Percentiles rank a stretch among this genome's conserved stretches.
phyloP scores from a whole-genome alignment of 92 coral and sea anemone genomes.

The Chrysogorgia sp. region DNA sequence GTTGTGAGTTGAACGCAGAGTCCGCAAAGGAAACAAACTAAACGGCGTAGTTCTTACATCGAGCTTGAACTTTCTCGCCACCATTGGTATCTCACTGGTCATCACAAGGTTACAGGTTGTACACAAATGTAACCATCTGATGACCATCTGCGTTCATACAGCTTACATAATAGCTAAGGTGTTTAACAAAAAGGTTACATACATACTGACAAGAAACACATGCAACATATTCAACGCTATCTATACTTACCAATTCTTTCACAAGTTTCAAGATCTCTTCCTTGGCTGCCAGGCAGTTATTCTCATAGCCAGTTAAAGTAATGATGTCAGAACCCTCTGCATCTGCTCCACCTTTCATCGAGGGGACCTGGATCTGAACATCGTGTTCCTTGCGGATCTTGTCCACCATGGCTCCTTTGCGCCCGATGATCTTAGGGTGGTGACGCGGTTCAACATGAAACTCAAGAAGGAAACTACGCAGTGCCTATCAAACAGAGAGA shows the following conservation, averaged over 20 bases:
- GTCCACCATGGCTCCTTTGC: conserved; percentile 84
- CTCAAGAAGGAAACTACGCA: conserved; percentile 85
- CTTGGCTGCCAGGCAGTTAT: conserved; percentile 89
- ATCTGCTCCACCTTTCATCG: conserved; percentile 51
- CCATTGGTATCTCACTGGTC: no score
- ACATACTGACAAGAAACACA: no score
- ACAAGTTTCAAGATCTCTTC: conserved; percentile 83
- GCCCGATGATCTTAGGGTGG: conserved; percentile 98
- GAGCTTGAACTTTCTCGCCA: no score
- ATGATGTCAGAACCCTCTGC: conserved; percentile 67
- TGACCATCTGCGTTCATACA: no score
- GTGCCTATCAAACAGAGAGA: conserved; percentile 61
- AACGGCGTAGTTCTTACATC: no score
- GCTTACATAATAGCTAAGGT: no score
- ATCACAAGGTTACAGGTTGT: no score
- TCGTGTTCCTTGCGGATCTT: conserved; percentile 87
- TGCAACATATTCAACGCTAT: no score
- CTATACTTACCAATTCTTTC: conserved; percentile 79
- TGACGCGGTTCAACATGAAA: conserved; percentile 69
- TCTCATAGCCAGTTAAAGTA: conserved; percentile 88
- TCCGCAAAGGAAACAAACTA: not conserved
- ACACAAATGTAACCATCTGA: no score
- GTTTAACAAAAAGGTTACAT: no score
- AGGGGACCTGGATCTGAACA: conserved; percentile 90
- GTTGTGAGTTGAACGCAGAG: not conserved